A percentile compares a stretch with the other conserved stretches of the same genome.
Evolutionary conservation across 2,888 invertebrate genomes (phyloP).

Genomic region (Macrosiphum euphorbiae): DNA sequence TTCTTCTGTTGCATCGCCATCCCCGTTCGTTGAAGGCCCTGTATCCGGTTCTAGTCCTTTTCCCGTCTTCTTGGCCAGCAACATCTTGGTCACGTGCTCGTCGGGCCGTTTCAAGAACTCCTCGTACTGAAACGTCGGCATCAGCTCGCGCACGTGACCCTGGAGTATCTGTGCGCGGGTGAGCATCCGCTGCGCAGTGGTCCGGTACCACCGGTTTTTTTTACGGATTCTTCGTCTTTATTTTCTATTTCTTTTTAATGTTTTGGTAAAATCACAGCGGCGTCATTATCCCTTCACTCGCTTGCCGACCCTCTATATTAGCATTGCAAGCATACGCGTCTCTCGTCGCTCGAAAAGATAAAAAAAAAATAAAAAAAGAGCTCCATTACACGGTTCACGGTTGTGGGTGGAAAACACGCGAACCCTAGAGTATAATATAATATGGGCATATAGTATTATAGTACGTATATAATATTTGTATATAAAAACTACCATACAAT

Average conservation of each 20-base stretch:
- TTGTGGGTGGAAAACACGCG: conserved; percentile 24
- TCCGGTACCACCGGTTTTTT: conserved; percentile 29
- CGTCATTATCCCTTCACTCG: not conserved
- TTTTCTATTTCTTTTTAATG: not conserved
- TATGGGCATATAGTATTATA: not conserved
- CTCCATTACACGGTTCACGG: conserved; percentile 43
- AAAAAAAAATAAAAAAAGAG: not conserved
- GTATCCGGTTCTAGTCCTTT: too few species aligned
- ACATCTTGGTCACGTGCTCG: not conserved
- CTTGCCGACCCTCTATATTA: not conserved
- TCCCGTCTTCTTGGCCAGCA: not conserved
- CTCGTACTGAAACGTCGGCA: conserved; percentile 38
- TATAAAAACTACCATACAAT: not conserved
- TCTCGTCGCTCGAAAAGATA: not conserved
- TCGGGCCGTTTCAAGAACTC: not conserved
- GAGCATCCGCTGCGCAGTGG: conserved; percentile 6
- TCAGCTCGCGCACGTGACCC: conserved; percentile 42
- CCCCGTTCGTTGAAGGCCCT: not conserved
- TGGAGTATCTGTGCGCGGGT: conserved; percentile 52
- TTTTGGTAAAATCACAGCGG: not conserved
- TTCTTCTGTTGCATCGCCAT: conserved; percentile 11
- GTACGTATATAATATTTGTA: not conserved
- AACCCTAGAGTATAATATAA: not conserved
- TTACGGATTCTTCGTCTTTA: not conserved
- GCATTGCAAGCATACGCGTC: not conserved